These are phyloP conservation scores for Halichondria panicea DNA, from an alignment of 37 sponge, comb jelly and placozoan species.

Conservation along the genomic window DNA sequence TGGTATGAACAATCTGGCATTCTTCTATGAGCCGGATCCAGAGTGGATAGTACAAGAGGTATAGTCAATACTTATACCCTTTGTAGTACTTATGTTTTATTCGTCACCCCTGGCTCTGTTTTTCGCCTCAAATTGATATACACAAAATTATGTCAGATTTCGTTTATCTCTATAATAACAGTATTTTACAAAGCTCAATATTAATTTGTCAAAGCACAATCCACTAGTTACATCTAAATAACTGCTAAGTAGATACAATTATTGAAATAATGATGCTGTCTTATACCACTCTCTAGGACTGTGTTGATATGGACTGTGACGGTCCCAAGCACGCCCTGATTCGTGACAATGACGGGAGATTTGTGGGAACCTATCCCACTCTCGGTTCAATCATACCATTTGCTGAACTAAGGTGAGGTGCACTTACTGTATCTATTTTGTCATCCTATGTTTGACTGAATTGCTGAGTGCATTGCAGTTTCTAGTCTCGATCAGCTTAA, in stretches of 20 bases:
- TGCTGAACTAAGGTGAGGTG: constrained; percentile 70
- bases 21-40: constrained; percentile 71
- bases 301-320: constrained; percentile 99
- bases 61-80: neutral
- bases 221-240: no score
- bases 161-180: neutral
- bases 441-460: no score
- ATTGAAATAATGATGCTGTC: no score
- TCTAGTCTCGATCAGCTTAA: neutral
- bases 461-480: neutral
- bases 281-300: constrained; percentile 73
- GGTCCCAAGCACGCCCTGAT: constrained; percentile 93
- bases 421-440: no score
- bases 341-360: constrained; percentile 83
- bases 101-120: neutral
- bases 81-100: neutral
- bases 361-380: constrained; percentile 41
- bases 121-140: no score
- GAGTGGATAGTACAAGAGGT: constrained; percentile 93
- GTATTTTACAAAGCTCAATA: no score
- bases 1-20: constrained; percentile 23
- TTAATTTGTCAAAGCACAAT: no score
- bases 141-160: neutral
- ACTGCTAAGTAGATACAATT: no score
- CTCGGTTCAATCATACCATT: constrained; percentile 68